These are phyloP conservation scores for Clarias batrachus DNA, from an alignment of 2,113 vertebrate species.

Conservation along the genomic window DNA sequence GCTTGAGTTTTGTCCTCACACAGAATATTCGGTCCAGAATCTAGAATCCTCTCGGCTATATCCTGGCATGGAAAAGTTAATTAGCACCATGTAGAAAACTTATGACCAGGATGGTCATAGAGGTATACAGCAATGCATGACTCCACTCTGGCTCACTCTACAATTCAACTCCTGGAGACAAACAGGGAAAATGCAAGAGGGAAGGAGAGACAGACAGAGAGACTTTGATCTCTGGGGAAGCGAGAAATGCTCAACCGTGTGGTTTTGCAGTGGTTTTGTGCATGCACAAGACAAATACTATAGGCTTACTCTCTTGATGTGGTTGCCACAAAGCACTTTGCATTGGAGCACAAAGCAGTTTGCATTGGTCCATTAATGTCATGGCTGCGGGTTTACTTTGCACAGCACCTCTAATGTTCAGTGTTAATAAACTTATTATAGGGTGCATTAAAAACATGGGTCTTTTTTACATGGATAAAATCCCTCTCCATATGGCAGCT, in stretches of 20 bases:
- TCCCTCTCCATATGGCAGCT: neutral
- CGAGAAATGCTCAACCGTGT: neutral
- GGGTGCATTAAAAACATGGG: neutral
- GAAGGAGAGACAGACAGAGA: neutral
- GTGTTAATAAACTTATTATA: neutral
- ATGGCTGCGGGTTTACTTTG: neutral
- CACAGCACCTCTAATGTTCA: neutral
- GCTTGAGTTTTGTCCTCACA: neutral
- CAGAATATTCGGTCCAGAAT: neutral
- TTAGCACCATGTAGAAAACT: constrained; percentile 12
- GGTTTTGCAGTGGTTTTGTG: constrained; percentile 22
- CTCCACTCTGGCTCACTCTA: constrained; percentile 10
- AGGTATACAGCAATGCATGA: neutral
- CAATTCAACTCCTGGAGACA: neutral
- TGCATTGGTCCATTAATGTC: neutral
- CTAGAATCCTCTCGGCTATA: neutral
- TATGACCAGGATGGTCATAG: neutral
- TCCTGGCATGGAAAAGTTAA: neutral
- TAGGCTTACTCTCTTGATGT: constrained; percentile 24
- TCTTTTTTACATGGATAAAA: neutral
- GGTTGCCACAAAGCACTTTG: constrained; percentile 21
- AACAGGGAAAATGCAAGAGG: neutral
- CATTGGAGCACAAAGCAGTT: constrained; percentile 23
- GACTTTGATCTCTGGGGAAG: constrained; percentile 8
- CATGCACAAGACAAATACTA: neutral